Base-by-base conservation (phyloP, 2,888 invertebrate species). In the Cosmia trapezina region DNA sequence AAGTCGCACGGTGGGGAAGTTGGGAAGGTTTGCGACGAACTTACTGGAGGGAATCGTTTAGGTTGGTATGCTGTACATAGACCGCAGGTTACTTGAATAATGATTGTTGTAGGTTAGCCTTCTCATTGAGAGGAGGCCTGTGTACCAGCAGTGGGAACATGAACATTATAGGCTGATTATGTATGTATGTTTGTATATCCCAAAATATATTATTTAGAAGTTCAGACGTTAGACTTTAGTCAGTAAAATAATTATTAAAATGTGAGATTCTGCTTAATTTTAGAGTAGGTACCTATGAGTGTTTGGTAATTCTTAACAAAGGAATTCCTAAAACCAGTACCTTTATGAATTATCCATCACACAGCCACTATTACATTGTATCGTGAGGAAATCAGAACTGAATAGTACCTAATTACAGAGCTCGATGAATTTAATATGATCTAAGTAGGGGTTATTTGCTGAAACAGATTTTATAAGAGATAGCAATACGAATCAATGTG, bases 1-100 rank as follows among this genome's bases (percentile, higher is more conserved):
- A 61, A 70, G 62, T 76, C 70, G 81, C 41, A 11, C 70, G 70
- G 33, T 33, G 22, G 43, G 57, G n/a, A 54, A 70, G 57, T 49
- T 49, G 37, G 57, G 57, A 22, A 17, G 70, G 33, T 63, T 37
- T 4, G 47, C 78, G 33, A 47, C 41, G 19, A 19, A 45, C 72
- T 78, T n/a, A n/a, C 53, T 47, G n/a, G 37, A 28, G 43, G 12
- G 33, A 43, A 49, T 53, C 78, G 53, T 28, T 59, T 17, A 22
- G 9, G 22, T 33, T 28, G 19, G 19, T 7, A 17, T 37, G 28
- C 33, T 37, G 19, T 37, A 37, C 37, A 37, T 19, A 54, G n/a
- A 11, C 8, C 47, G 54, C 56, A 28, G 17, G 0, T 0, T 4
- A 33, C 11, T 62, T 7, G 14, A 45, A 19, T 43, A 14, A n/a